Conservation (phyloP, 2,797 vertebrate species). For the Zalophus californianus region DNA sequence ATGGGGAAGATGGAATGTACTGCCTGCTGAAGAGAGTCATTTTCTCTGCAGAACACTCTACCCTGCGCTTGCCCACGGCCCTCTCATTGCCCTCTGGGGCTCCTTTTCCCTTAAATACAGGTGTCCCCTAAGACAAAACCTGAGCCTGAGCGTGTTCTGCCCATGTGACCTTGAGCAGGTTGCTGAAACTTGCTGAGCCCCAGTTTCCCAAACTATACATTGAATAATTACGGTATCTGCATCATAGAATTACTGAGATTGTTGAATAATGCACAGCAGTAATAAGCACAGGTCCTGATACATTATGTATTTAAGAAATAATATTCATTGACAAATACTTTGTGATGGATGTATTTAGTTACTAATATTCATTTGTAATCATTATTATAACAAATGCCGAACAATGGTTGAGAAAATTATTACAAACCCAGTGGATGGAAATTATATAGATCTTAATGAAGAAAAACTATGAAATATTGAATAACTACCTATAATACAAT, state of each 20-base stretch:
- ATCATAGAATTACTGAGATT: neutral
- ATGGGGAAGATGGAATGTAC: neutral
- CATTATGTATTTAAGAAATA: neutral
- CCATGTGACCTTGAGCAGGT: neutral
- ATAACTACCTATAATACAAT: neutral
- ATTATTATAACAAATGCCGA: neutral
- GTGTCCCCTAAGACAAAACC: neutral
- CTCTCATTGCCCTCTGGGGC: neutral
- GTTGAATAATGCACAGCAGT: neutral
- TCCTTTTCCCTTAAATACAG: neutral
- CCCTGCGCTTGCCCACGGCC: neutral
- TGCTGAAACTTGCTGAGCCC: neutral
- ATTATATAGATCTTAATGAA: conserved; percentile 11
- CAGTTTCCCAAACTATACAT: neutral
- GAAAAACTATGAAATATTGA: conserved; percentile 24
- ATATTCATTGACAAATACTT: neutral
- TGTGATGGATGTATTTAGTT: neutral
- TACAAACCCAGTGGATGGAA: neutral
- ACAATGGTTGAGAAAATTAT: neutral
- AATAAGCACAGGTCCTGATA: neutral
- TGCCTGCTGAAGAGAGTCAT: neutral
- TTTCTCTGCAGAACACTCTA: neutral
- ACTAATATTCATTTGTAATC: neutral
- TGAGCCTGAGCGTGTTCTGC: neutral
- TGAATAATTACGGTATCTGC: neutral